Evolutionary conservation across 2,113 vertebrate species (phyloP).

Genomic region (Lophochroa leadbeateri): DNA sequence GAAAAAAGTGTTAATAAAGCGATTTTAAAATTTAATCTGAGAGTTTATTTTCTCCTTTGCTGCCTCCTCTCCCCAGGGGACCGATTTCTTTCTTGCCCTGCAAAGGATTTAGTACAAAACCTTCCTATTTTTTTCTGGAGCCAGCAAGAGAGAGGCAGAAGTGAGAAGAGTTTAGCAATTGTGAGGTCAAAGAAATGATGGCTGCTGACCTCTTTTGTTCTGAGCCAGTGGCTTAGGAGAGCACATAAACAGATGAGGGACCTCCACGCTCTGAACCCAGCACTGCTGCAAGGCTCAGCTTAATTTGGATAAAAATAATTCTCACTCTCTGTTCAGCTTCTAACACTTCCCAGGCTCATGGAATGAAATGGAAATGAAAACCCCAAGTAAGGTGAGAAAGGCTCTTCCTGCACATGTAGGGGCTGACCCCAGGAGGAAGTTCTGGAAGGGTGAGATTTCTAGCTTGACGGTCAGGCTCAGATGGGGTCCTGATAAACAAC

Average conservation of each 20-base stretch:
- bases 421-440: not conserved
- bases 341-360: not conserved
- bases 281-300: not conserved
- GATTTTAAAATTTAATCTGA: conserved; percentile 55
- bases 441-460: not conserved
- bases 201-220: not conserved
- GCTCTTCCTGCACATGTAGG: not conserved
- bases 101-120: conserved; percentile 4
- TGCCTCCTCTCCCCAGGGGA: conserved; percentile 32
- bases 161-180: not conserved
- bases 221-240: not conserved
- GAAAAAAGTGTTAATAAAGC: conserved; percentile 44
- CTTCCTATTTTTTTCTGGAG: not conserved
- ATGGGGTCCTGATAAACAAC: not conserved
- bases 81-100: not conserved
- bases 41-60: conserved; percentile 58
- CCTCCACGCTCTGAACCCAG: not conserved
- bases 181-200: not conserved
- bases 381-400: not conserved
- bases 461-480: not conserved
- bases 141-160: not conserved
- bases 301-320: not conserved
- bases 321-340: not conserved
- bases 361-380: not conserved
- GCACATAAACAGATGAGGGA: not conserved